These are phyloP conservation scores for Poeciliopsis turneri DNA, from an alignment of 2,797 vertebrate species.

Conservation along the genomic window DNA sequence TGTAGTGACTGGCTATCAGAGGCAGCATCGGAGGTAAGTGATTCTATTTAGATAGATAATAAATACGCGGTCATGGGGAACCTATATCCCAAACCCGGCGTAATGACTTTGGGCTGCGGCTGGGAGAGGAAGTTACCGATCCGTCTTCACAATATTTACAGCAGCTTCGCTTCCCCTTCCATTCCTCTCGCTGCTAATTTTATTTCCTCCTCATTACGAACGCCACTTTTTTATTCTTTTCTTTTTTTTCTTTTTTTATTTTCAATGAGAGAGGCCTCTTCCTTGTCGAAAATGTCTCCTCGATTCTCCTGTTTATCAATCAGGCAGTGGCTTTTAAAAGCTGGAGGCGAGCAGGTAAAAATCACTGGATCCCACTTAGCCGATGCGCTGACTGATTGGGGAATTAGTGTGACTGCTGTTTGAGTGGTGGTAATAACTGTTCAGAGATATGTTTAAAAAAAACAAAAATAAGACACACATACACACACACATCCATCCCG, in stretches of 20 bases:
- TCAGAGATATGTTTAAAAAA: constrained; percentile 17
- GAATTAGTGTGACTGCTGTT: constrained; percentile 61
- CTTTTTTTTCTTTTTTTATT: constrained; percentile 9
- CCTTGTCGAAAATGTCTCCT: constrained; percentile 54
- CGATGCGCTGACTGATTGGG: constrained; percentile 57
- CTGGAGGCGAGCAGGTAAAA: constrained; percentile 50
- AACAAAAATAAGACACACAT: constrained; percentile 15
- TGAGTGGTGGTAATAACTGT: constrained; percentile 50
- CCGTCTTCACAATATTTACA: constrained; percentile 74
- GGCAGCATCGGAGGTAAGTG: constrained; percentile 80
- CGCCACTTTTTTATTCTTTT: constrained; percentile 49
- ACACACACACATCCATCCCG: constrained; percentile 17
- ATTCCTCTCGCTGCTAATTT: constrained; percentile 71
- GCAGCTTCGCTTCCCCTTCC: constrained; percentile 61
- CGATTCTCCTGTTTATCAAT: constrained; percentile 72
- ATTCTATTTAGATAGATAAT: constrained; percentile 85
- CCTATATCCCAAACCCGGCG: constrained; percentile 78
- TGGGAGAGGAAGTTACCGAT: constrained; percentile 68
- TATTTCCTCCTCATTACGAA: constrained; percentile 71
- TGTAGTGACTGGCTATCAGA: constrained; percentile 79
- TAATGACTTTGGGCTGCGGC: constrained; percentile 76
- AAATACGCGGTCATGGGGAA: constrained; percentile 82
- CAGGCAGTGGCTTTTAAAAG: constrained; percentile 64
- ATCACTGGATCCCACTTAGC: constrained; percentile 71
- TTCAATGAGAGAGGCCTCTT: constrained; percentile 65